phyloP scores from a whole-genome alignment of 2,113 vertebrate species.

The Machaerirhynchus nigripectus region DNA sequence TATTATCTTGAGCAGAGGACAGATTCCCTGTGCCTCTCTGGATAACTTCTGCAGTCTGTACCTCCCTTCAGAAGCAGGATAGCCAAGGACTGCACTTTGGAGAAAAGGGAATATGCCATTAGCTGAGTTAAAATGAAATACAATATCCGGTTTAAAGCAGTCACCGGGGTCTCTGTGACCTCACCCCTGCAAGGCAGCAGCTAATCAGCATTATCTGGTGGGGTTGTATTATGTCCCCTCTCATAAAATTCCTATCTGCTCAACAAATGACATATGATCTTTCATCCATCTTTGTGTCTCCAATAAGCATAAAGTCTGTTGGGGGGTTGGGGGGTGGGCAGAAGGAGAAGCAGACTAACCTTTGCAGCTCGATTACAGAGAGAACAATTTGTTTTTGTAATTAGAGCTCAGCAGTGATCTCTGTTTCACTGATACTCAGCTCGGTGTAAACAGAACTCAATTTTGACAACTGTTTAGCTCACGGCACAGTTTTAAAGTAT shows the following conservation, averaged over 20 bases:
- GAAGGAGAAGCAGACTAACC: slow-evolving; percentile 5
- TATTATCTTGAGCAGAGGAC: not conserved
- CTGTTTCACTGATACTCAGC: slow-evolving; percentile 51
- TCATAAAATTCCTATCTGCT: not conserved
- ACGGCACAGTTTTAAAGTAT: slow-evolving; percentile 73
- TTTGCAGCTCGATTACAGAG: slow-evolving; percentile 48
- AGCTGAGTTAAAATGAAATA: slow-evolving; percentile 38
- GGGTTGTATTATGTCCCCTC: not conserved
- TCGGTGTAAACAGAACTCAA: slow-evolving; percentile 64
- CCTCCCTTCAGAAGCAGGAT: not conserved
- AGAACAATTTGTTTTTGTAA: slow-evolving; percentile 61
- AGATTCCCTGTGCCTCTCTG: not conserved
- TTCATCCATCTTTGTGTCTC: not conserved
- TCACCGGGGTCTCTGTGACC: not conserved
- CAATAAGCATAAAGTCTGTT: not conserved
- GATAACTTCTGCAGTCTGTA: not conserved
- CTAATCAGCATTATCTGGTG: slow-evolving; percentile 4
- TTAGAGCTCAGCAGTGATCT: slow-evolving; percentile 62
- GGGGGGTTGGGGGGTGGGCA: not conserved
- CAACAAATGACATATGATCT: not conserved
- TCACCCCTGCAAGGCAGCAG: slow-evolving; percentile 11
- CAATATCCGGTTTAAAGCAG: not conserved
- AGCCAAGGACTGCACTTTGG: not conserved
- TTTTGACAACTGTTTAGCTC: slow-evolving; percentile 75
- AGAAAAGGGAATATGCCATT: not conserved